Conservation (phyloP, 30 jellyfish, hydroid and myxozoan species). For the Turritopsis rubra region DNA sequence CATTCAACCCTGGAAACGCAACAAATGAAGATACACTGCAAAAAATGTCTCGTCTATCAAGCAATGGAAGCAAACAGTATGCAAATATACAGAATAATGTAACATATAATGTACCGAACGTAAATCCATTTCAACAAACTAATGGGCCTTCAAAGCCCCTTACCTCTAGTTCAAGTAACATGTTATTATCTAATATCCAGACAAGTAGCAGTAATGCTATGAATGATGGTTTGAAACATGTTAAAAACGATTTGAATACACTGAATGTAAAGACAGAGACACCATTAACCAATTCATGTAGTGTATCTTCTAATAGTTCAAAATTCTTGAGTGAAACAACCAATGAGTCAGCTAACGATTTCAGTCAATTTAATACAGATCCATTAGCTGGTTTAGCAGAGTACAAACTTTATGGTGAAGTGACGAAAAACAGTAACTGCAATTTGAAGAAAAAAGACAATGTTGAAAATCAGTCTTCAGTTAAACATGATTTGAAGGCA, state of each 20-base stretch:
- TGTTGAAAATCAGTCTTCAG: background rate
- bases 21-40: background rate
- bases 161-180: background rate
- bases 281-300: constrained; percentile 9
- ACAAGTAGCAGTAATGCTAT: background rate
- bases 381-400: background rate
- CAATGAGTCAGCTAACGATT: background rate
- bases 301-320: background rate
- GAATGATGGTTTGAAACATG: background rate
- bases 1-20: background rate
- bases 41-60: constrained; percentile 9
- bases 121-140: constrained; percentile 17
- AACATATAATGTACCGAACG: constrained; percentile 3
- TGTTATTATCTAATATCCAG: background rate
- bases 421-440: background rate
- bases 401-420: background rate
- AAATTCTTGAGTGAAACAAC: background rate
- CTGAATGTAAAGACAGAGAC: background rate
- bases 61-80: background rate
- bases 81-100: background rate
- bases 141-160: background rate
- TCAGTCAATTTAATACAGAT: background rate
- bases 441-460: background rate
- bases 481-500: constrained; percentile 8
- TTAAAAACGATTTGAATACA: background rate